A percentile compares a stretch with the other conserved stretches of the same genome.
Evolutionary conservation across 2,113 vertebrate species (phyloP).

Genomic region (Rallus limicola): DNA sequence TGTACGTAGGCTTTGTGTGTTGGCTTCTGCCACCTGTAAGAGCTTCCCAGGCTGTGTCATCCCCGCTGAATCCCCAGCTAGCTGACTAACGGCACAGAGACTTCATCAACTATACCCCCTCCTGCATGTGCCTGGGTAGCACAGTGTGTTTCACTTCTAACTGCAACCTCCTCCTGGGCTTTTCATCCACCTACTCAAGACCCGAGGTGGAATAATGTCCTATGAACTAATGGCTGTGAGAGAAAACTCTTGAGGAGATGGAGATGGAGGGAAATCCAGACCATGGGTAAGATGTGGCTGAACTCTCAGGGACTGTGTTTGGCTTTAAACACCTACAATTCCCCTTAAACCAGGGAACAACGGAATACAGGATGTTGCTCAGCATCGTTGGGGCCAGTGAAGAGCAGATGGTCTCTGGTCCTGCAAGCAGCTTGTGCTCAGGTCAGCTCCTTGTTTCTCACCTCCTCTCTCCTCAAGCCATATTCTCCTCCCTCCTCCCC

Average conservation of each 20-base stretch:
- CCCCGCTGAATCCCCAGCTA: neutral
- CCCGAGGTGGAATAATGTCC: neutral
- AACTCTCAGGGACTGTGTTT: neutral
- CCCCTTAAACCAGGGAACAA: conserved; percentile 18
- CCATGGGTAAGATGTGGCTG: neutral
- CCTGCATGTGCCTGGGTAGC: neutral
- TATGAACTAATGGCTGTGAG: neutral
- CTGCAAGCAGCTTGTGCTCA: neutral
- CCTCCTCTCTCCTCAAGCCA: neutral
- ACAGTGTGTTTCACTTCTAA: neutral
- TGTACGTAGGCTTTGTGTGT: neutral
- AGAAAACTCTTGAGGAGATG: neutral
- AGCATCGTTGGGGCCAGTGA: neutral
- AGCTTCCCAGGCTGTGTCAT: neutral
- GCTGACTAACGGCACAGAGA: neutral
- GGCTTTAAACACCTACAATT: neutral
- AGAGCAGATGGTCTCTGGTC: conserved; percentile 28
- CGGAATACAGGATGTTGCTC: neutral
- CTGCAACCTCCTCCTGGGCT: neutral
- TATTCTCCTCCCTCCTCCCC: conserved; percentile 14
- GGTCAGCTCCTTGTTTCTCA: conserved; percentile 45
- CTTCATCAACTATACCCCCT: neutral
- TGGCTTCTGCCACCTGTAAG: neutral
- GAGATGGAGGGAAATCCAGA: neutral
- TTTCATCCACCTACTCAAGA: neutral